Percentiles rank a stretch among this genome's conserved stretches.
Evolutionary conservation across 2,888 invertebrate genomes (phyloP).

Genomic region (Lycophotia porphyrea): DNA sequence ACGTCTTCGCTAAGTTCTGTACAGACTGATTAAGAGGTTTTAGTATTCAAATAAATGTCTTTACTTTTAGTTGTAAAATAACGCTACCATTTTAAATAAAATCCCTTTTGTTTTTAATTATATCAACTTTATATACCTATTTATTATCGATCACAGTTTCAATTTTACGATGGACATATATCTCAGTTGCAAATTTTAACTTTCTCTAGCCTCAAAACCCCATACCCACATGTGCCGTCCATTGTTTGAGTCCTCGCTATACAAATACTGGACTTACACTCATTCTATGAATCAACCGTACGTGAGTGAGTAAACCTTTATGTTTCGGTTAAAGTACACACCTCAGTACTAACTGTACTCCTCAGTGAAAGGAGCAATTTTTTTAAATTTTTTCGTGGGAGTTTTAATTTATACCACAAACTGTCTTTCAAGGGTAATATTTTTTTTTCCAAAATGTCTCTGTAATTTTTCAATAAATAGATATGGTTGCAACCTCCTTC

Average conservation of each 20-base stretch:
- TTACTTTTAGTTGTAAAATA: not conserved
- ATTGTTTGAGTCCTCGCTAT: slow-evolving; percentile 83
- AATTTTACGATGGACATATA: slow-evolving; percentile 73
- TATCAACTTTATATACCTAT: slow-evolving; percentile 58
- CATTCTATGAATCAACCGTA: slow-evolving; percentile 63
- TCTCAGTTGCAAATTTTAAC: slow-evolving; percentile 85
- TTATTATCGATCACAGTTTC: slow-evolving; percentile 70
- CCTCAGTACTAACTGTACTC: slow-evolving; percentile 6
- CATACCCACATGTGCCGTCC: slow-evolving; percentile 81
- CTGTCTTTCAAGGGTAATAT: not conserved
- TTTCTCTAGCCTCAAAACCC: slow-evolving; percentile 90
- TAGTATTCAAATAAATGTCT: not conserved
- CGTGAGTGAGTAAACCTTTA: slow-evolving; percentile 59
- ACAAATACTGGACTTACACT: slow-evolving; percentile 72
- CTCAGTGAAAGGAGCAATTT: not conserved
- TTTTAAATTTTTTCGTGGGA: not conserved
- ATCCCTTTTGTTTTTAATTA: slow-evolving; percentile 21
- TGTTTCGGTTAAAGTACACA: slow-evolving; percentile 38
- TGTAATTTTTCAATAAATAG: not conserved
- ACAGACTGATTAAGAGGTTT: not conserved
- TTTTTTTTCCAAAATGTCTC: not conserved
- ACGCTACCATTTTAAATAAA: not conserved
- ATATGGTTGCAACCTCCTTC: not conserved
- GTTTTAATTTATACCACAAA: not conserved
- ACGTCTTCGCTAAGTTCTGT: slow-evolving; percentile 19